phyloP scores from a whole-genome alignment of 1,140 invertebrate species.

The Drosophila takahashii region DNA sequence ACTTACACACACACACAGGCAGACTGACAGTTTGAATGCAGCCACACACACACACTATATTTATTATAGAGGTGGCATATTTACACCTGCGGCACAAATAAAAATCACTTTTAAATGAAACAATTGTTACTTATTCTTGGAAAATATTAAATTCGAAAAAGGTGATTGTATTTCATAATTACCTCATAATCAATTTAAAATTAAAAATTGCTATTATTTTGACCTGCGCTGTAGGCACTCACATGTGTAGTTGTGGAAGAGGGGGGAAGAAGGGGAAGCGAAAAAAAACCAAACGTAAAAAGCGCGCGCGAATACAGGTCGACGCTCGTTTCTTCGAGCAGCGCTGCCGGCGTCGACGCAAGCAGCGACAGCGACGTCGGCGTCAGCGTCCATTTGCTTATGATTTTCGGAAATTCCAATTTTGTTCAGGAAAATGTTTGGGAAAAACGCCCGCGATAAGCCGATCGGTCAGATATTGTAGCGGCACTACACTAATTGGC shows the following conservation, averaged over 20 bases:
- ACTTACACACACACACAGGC: slow-evolving; percentile 13
- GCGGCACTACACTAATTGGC: background rate
- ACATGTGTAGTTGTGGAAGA: slow-evolving; percentile 5
- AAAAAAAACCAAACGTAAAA: slow-evolving; percentile 64
- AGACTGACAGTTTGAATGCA: slow-evolving; percentile 11
- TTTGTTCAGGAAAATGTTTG: slow-evolving; percentile 35
- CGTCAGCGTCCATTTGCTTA: slow-evolving; percentile 48
- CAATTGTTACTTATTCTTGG: too few relatives aligned
- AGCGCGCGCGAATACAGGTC: slow-evolving; percentile 82
- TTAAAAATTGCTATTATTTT: background rate
- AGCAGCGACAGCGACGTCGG: slow-evolving; percentile 33
- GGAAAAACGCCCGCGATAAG: slow-evolving; percentile 14
- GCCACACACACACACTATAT: slow-evolving; percentile 10
- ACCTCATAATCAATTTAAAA: too few relatives aligned
- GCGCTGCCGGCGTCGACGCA: slow-evolving; percentile 19
- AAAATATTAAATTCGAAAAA: too few relatives aligned
- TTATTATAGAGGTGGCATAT: slow-evolving; percentile 18
- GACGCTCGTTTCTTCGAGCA: slow-evolving; percentile 57
- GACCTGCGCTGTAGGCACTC: background rate
- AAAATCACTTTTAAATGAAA: background rate
- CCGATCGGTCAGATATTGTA: slow-evolving; percentile 6
- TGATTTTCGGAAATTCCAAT: slow-evolving; percentile 81
- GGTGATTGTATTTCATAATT: too few relatives aligned
- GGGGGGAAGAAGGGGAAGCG: background rate
- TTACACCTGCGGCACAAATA: background rate